Evolutionary conservation across 2,797 vertebrate genomes (phyloP).

Genomic region (Orientallactaga sibirica): DNA sequence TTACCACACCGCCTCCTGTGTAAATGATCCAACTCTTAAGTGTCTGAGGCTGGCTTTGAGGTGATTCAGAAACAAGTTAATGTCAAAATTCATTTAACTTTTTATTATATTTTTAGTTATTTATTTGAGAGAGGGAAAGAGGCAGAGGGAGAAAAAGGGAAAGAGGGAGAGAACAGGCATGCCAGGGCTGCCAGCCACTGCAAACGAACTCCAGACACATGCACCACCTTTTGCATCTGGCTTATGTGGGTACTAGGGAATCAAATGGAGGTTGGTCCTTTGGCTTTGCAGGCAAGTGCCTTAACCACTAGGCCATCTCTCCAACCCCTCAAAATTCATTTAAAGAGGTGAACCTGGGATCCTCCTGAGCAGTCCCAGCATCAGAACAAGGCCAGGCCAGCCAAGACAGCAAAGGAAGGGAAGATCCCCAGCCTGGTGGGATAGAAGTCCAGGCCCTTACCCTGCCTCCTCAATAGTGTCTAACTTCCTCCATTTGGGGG

Average conservation of each 20-base stretch:
- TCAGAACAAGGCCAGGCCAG: background rate
- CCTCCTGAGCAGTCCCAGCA: background rate
- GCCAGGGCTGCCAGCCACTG: no score
- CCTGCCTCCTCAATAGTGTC: background rate
- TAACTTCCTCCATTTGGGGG: background rate
- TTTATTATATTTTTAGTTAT: no score
- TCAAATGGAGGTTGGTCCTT: no score
- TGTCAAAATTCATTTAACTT: background rate
- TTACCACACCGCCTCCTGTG: background rate
- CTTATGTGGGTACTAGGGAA: no score
- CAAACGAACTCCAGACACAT: no score
- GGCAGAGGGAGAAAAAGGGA: no score
- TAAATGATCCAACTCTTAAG: background rate
- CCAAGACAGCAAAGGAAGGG: background rate
- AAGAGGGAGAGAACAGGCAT: no score
- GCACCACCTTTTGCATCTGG: no score
- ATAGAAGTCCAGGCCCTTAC: background rate
- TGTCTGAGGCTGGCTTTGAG: background rate
- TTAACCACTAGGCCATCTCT: no score
- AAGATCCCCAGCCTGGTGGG: no score
- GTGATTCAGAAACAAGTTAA: background rate
- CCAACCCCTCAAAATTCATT: background rate
- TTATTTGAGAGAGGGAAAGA: no score
- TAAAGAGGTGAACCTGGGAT: background rate
- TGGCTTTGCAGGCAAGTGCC: no score